Base-by-base conservation (phyloP, 2,888 invertebrate genomes). In the Torymus auratus region DNA sequence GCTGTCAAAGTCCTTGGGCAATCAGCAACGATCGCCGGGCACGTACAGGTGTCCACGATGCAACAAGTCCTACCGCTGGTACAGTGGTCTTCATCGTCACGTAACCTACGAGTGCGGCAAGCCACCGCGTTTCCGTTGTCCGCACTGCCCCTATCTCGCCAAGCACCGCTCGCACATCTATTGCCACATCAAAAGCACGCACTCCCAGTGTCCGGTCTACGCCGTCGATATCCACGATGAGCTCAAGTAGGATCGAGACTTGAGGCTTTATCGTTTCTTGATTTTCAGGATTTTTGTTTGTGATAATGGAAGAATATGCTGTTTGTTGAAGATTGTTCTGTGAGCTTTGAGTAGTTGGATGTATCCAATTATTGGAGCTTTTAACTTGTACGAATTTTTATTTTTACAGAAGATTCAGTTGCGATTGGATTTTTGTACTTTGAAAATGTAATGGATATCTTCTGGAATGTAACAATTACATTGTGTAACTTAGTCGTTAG, bases 81-180 rank as follows among this genome's bases (percentile, higher is more conserved):
- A 93, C 86, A 92, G 94, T 3, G 93, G 93, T 78, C 89, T 94
- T 74, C 92, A 93, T 84, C 91, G 93, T 23, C 93, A 88, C 52
- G 83, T 88, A 64, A 86, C 86, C 60, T 90, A 87, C 84, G 89
- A 88, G 75, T 91, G 91, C 80, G 90, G 90, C 65, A 88, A 89
- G 85, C 85, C 85, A 17, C 91, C 91, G 58, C 86, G 89, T 0
- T 91, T 90, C 84, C 85, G 86, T 74, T 93, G 93, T 84, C 92
- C 92, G 0, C 91, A 92, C 56, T 93, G 93, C 85, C 91, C 90
- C 13, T 92, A 92, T 87, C 89, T 91, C 71, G 92, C 92, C 76
- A 93, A 93, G 85, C 91, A 93, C 71, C 92, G 92, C 72, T 92
- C 92, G 86, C 92, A 92, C 84, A 89, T 93, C 85, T 91, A 92